Percentiles rank a stretch among this genome's conserved stretches.
Evolutionary conservation across 1,140 invertebrate genomes (phyloP).

Genomic region (Pantala flavescens): DNA sequence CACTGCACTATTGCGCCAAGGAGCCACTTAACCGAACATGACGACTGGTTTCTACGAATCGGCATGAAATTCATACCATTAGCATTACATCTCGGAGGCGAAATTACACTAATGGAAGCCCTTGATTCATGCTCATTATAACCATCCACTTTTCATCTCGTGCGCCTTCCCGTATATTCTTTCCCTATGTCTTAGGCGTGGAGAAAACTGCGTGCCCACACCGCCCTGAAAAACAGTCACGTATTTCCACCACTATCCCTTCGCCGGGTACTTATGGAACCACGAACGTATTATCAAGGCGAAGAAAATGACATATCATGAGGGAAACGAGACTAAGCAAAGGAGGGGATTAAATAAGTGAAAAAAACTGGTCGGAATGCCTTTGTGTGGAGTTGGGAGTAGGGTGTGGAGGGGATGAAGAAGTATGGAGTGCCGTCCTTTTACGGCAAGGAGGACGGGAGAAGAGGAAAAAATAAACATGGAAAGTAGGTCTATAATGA

Average conservation of each 20-base stretch:
- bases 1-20: not conserved
- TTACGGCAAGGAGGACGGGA: not conserved
- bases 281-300: not conserved
- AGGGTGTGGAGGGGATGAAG: not conserved
- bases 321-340: constrained; percentile 1
- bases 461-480: not conserved
- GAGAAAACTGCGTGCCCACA: not conserved
- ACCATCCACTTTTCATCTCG: not conserved
- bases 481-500: constrained; percentile 2
- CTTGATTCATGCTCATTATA: not conserved
- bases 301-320: constrained; percentile 3
- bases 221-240: not conserved
- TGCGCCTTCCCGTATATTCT: not conserved
- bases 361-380: not conserved
- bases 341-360: constrained; percentile 1
- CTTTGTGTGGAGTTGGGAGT: not conserved
- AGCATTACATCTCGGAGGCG: not conserved
- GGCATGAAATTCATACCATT: constrained; percentile 2
- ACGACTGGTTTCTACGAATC: not conserved
- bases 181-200: no score
- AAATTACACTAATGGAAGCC: not conserved
- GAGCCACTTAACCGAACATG: not conserved
- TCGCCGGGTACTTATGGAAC: not conserved
- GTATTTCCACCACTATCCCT: not conserved
- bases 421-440: not conserved